Conservation (phyloP, 2,797 vertebrate genomes). For the Hippoglossus hippoglossus region DNA sequence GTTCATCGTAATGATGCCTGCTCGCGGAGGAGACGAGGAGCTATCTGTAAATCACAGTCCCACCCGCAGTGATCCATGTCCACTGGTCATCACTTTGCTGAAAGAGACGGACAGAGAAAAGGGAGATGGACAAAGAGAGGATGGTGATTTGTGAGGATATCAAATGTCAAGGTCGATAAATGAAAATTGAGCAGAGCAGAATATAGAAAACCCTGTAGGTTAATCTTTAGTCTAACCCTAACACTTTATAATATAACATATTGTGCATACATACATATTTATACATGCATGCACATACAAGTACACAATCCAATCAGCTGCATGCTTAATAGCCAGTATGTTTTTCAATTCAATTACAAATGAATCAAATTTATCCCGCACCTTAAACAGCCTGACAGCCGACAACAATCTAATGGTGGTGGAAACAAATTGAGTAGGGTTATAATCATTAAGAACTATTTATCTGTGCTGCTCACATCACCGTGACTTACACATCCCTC, state of each 20-base stretch:
- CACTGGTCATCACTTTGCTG: conserved; percentile 62
- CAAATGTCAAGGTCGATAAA: conserved; percentile 58
- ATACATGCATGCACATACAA: not conserved
- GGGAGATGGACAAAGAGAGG: conserved; percentile 36
- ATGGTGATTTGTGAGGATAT: conserved; percentile 48
- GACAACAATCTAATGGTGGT: conserved; percentile 77
- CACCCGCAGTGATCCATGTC: conserved; percentile 58
- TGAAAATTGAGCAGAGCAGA: conserved; percentile 21
- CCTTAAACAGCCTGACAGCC: conserved; percentile 67
- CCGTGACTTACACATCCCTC: conserved; percentile 71
- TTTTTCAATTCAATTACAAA: conserved; percentile 66
- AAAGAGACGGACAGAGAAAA: conserved; percentile 56
- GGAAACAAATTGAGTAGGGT: conserved; percentile 73
- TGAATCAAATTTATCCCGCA: conserved; percentile 57
- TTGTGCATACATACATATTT: not conserved
- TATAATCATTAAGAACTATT: conserved; percentile 76
- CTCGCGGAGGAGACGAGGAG: conserved; percentile 58
- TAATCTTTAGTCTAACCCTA: not conserved
- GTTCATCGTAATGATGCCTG: conserved; percentile 68
- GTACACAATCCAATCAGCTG: conserved; percentile 18
- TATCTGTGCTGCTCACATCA: conserved; percentile 49
- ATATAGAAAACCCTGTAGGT: not conserved
- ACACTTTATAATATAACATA: not conserved
- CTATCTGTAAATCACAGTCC: conserved; percentile 71
- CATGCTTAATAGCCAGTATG: conserved; percentile 44